Base-by-base conservation (phyloP, 1,140 invertebrate genomes). In the Acromyrmex echinatior region DNA sequence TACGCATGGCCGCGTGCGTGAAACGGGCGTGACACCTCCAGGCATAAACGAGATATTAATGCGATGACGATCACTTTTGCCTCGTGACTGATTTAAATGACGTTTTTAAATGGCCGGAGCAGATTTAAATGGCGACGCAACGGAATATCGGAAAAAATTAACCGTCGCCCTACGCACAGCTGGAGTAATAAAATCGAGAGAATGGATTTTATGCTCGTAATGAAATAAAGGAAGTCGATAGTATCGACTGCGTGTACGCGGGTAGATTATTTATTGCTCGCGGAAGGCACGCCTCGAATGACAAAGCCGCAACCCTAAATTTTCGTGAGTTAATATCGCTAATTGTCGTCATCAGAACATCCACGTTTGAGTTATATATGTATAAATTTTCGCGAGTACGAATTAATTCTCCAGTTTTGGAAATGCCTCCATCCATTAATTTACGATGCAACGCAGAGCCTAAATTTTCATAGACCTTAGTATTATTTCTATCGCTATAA, bases 71-170 rank as follows among this genome's bases (percentile, higher is more conserved):
- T 74, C 35, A 49, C 77, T 76, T 53, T 80, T 66, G 25, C 62
- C 28, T 66, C 28, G 39, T 74, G 68, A 74, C 21, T 31, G 66
- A 82, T 82, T 74, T 73, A 74, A 82, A 82, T 49, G 80, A 73
- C 68, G 68, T 35, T 74, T 49, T 73, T 62, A 62, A 74, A 82
- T 62, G 35, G 68, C 25, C 31, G 70, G 25, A 49, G 39, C 18
- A 49, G 18, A 62, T 74, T 76, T 49, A 76, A 74, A 74, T 45
- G 53, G 56, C 56, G 14, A 25, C 39, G 56, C n/a, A 16, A 53
- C 25, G 16, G 10, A 39, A 16, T 56, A 53, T 56, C 31, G 66
- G 31, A 39, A 71, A 45, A 51, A 60, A 76, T 62, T 76, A 9
- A 56, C 9, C 4, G 16, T 35, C 63, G 14, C 74, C 18, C 31